phyloP scores from a whole-genome alignment of 2,888 invertebrate genomes.

The Cryptus viduatorius region DNA sequence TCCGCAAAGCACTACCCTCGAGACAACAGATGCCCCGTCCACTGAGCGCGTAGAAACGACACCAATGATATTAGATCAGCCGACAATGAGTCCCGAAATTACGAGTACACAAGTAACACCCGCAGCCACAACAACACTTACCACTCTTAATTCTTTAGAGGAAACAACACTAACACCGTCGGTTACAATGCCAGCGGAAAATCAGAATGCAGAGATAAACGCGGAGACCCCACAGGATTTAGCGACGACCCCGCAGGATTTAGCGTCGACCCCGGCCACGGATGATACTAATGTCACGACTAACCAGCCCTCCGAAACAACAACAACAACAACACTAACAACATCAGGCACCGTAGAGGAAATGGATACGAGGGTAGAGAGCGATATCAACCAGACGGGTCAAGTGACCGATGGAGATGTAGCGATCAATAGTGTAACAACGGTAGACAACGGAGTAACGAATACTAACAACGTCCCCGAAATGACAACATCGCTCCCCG shows the following conservation, averaged over 20 bases:
- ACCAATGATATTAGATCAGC: constrained; percentile 46
- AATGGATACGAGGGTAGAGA: constrained; percentile 51
- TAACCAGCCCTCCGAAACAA: constrained; percentile 71
- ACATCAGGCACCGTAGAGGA: constrained; percentile 58
- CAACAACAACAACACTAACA: constrained; percentile 62
- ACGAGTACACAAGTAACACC: constrained; percentile 59
- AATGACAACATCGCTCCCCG: constrained; percentile 67
- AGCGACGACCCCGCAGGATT: constrained; percentile 40
- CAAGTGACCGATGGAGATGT: constrained; percentile 28
- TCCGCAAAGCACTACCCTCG: constrained; percentile 5
- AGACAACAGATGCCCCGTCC: constrained; percentile 22
- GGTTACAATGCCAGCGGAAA: constrained; percentile 8
- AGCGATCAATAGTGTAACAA: constrained; percentile 55
- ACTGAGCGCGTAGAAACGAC: constrained; percentile 45
- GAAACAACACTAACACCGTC: constrained; percentile 65
- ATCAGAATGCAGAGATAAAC: constrained; percentile 12
- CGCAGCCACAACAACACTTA: constrained; percentile 57
- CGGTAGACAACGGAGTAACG: constrained; percentile 64
- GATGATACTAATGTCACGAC: constrained; percentile 69
- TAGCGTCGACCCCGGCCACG: constrained; percentile 47
- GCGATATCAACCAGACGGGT: constrained; percentile 18
- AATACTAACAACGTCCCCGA: constrained; percentile 66
- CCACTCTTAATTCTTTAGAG: constrained; percentile 49
- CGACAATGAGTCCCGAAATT: constrained; percentile 48
- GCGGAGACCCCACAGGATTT: constrained; percentile 49